Conservation (phyloP, 2,888 invertebrate species). For the Epirrita christyi region DNA sequence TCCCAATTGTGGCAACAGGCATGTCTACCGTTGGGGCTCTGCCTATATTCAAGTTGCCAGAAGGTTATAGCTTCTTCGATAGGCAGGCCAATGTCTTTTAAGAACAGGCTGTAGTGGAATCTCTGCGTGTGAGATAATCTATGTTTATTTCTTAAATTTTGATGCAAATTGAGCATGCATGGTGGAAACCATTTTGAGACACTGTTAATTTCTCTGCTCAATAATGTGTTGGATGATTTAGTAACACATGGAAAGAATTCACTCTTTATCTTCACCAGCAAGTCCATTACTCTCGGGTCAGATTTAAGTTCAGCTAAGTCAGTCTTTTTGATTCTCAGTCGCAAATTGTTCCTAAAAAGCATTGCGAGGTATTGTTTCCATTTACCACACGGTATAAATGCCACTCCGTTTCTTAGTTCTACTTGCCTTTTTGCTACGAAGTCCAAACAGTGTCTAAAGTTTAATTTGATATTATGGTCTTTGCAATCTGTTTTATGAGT, state of each 20-base stretch:
- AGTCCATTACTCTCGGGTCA: constrained; percentile 66
- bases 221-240: constrained; percentile 42
- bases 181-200: constrained; percentile 82
- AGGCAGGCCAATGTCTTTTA: constrained; percentile 89
- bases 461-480: constrained; percentile 66
- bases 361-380: constrained; percentile 80
- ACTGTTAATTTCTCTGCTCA: constrained; percentile 69
- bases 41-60: constrained; percentile 87
- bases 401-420: constrained; percentile 78
- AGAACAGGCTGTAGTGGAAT: constrained; percentile 88
- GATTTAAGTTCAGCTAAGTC: constrained; percentile 54
- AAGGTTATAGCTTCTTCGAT: constrained; percentile 86
- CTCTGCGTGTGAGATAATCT: constrained; percentile 87
- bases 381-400: constrained; percentile 80
- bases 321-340: constrained; percentile 55
- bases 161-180: constrained; percentile 87
- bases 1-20: constrained; percentile 87
- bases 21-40: constrained; percentile 69
- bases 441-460: constrained; percentile 82
- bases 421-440: constrained; percentile 82
- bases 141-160: constrained; percentile 80
- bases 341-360: constrained; percentile 77
- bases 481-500: constrained; percentile 54
- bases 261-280: constrained; percentile 56
- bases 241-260: constrained; percentile 44